phyloP scores from a whole-genome alignment of 2,888 invertebrate species.

The Prosapia bicincta region DNA sequence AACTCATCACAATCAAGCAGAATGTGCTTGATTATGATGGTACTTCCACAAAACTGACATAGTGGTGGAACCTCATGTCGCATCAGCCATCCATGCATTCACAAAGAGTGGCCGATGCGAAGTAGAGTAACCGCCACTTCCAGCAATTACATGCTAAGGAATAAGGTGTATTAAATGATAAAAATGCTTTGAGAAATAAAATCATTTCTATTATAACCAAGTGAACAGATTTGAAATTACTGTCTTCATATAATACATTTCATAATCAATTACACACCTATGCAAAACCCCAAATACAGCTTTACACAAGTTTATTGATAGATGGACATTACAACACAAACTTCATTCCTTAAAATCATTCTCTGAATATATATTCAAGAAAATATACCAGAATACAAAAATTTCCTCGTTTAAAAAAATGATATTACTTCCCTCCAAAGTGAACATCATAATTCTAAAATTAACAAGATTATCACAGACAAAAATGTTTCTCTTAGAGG shows the following conservation, averaged over 20 bases:
- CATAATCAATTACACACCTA: neutral
- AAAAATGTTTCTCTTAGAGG: slow-evolving; percentile 17
- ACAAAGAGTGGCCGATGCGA: no score
- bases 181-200: neutral
- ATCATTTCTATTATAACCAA: neutral
- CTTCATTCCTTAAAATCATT: neutral
- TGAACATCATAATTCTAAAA: slow-evolving; percentile 49
- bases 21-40: no score
- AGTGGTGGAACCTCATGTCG: no score
- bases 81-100: no score
- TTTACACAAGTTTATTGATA: neutral
- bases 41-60: no score
- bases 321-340: neutral
- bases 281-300: neutral
- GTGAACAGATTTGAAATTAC: neutral
- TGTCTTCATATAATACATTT: neutral
- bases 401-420: slow-evolving; percentile 40
- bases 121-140: no score
- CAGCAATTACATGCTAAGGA: no score
- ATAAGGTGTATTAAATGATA: neutral
- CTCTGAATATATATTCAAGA: slow-evolving; percentile 2
- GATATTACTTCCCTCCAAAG: slow-evolving; percentile 57
- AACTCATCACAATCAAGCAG: no score
- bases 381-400: neutral
- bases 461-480: slow-evolving; percentile 37